phyloP scores from a whole-genome alignment of 1,140 invertebrate genomes.

The Triops cancriformis region DNA sequence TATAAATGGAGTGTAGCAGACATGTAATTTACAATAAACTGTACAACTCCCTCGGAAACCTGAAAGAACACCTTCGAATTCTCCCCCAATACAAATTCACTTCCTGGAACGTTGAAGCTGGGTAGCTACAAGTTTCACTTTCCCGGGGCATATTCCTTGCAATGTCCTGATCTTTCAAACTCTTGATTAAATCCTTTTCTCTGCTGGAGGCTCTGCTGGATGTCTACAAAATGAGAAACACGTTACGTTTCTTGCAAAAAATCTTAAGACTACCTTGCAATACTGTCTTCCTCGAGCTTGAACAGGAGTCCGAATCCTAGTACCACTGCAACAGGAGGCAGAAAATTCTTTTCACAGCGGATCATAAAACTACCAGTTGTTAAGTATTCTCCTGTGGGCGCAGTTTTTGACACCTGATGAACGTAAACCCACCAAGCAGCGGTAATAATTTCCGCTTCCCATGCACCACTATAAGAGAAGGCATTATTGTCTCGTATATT shows the following conservation, averaged over 20 bases:
- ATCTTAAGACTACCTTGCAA: slow-evolving; percentile 34
- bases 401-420: slow-evolving; percentile 96
- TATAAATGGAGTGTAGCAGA: slow-evolving; percentile 94
- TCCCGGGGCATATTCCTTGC: slow-evolving; percentile 94
- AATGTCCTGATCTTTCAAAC: slow-evolving; percentile 85
- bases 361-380: slow-evolving; percentile 95
- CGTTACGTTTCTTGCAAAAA: background rate
- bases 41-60: background rate
- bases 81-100: slow-evolving; percentile 14
- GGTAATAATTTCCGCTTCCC: slow-evolving; percentile 92
- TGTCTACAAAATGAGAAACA: slow-evolving; percentile 31
- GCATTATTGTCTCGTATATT: background rate
- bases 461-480: slow-evolving; percentile 62
- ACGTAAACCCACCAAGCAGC: slow-evolving; percentile 94
- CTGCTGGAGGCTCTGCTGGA: slow-evolving; percentile 51
- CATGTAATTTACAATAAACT: slow-evolving; percentile 55
- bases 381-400: slow-evolving; percentile 57
- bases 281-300: slow-evolving; percentile 55
- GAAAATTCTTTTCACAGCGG: slow-evolving; percentile 93
- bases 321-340: slow-evolving; percentile 80
- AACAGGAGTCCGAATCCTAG: slow-evolving; percentile 93
- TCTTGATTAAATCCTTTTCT: slow-evolving; percentile 87
- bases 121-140: slow-evolving; percentile 74
- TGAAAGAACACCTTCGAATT: background rate
- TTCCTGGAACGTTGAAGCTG: slow-evolving; percentile 35